Evolutionary conservation across 2,888 invertebrate species (phyloP).

Genomic region (Bibio marci): DNA sequence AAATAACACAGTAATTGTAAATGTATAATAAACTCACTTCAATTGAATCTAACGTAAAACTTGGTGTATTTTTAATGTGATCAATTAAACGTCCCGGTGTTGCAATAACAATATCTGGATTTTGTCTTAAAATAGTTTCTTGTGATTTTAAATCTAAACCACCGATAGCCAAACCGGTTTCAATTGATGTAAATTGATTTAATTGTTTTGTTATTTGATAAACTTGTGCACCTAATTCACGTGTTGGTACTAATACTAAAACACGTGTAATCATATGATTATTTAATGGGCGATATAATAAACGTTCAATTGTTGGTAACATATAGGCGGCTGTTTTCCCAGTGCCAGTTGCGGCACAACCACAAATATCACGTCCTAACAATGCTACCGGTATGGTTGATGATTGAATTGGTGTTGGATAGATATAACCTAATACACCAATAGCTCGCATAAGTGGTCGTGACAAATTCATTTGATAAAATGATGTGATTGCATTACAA

Average conservation of each 20-base stretch:
- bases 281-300: conserved; percentile 68
- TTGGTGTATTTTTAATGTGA: conserved; percentile 88
- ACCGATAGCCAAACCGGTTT: conserved; percentile 71
- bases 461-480: conserved; percentile 93
- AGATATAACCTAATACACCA: conserved; percentile 69
- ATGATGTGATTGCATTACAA: conserved; percentile 48
- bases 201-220: conserved; percentile 86
- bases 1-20: conserved; percentile 31
- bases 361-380: conserved; percentile 83
- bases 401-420: conserved; percentile 94
- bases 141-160: conserved; percentile 70
- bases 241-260: conserved; percentile 85
- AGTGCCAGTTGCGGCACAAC: conserved; percentile 95
- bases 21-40: conserved; percentile 52
- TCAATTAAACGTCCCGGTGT: conserved; percentile 97
- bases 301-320: conserved; percentile 87
- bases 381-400: conserved; percentile 89
- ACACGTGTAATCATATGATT: conserved; percentile 60
- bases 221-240: conserved; percentile 96
- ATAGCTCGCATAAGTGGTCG: conserved; percentile 86
- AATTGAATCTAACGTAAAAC: conserved; percentile 74
- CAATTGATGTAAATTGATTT: conserved; percentile 68
- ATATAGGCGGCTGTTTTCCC: conserved; percentile 99
- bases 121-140: conserved; percentile 67
- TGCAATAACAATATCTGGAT: conserved; percentile 94